phyloP scores from a whole-genome alignment of 2,113 vertebrate species.

The Oenanthe oenanthe region DNA sequence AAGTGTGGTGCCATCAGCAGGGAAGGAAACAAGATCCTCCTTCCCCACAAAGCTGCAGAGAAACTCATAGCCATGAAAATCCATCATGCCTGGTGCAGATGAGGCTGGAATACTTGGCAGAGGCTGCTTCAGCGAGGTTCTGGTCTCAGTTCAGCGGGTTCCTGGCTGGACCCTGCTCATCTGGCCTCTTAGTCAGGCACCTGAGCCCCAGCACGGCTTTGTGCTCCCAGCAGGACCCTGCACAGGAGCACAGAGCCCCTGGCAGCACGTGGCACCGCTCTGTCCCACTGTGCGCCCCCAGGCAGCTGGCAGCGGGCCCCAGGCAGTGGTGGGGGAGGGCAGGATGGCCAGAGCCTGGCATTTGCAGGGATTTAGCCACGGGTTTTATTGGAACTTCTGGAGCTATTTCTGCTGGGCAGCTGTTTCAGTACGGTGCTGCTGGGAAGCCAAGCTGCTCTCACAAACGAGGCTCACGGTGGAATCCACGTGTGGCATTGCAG shows the following conservation, averaged over 20 bases:
- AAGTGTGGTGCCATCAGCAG: background rate
- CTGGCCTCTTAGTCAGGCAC: background rate
- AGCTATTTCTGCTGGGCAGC: background rate
- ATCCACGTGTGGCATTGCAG: fast-evolving
- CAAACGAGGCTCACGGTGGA: background rate
- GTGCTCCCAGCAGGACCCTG: background rate
- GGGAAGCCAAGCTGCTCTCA: background rate
- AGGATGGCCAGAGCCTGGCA: background rate
- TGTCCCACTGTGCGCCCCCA: background rate
- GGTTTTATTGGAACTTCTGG: background rate
- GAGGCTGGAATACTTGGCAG: background rate
- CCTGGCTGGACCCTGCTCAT: background rate
- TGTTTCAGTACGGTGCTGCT: background rate
- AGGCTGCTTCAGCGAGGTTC: background rate
- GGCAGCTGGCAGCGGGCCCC: background rate
- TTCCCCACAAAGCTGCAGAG: background rate
- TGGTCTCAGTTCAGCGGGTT: background rate
- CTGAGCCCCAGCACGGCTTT: background rate
- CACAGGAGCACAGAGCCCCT: background rate
- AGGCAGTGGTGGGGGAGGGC: background rate
- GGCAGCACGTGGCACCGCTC: fast-evolving
- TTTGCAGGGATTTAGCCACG: background rate
- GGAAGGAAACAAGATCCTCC: background rate
- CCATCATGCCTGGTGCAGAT: background rate
- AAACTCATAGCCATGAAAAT: background rate